These are phyloP conservation scores for Gambusia yucatana DNA, from an alignment of 2,797 vertebrate genomes.

Conservation along the genomic window DNA sequence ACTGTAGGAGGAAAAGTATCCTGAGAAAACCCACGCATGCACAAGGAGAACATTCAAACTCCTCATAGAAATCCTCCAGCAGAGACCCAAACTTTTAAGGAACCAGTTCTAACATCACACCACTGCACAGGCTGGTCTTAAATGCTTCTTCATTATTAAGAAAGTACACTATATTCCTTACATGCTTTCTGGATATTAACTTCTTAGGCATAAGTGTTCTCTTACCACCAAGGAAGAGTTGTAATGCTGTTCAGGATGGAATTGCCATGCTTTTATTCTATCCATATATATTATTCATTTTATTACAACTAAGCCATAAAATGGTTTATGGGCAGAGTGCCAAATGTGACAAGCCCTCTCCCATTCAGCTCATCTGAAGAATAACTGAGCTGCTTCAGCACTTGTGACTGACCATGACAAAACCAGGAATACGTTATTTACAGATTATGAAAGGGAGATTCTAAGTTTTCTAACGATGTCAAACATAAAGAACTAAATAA, in stretches of 20 bases:
- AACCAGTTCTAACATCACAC: background rate
- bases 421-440: too few species aligned
- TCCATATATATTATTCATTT: slow-evolving; percentile 71
- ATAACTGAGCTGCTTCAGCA: slow-evolving; percentile 39
- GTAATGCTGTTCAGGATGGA: slow-evolving; percentile 43
- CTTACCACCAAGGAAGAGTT: slow-evolving; percentile 32
- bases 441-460: too few species aligned
- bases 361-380: slow-evolving; percentile 44
- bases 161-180: slow-evolving; percentile 17
- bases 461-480: too few species aligned
- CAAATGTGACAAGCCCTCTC: slow-evolving; percentile 58
- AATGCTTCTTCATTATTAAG: slow-evolving; percentile 4
- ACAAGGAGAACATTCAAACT: background rate
- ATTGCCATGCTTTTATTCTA: slow-evolving; percentile 54
- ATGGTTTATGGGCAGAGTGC: slow-evolving; percentile 46
- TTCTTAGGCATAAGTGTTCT: slow-evolving; percentile 36
- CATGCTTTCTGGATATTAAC: slow-evolving; percentile 48
- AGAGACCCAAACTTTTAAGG: background rate
- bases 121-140: background rate
- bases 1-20: background rate
- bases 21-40: slow-evolving; percentile 1
- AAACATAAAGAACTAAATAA: too few species aligned
- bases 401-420: background rate
- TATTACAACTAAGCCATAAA: slow-evolving; percentile 68
- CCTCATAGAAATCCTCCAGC: background rate